Evolutionary conservation across 2,888 invertebrate genomes (phyloP), one percentile per base, ranked within the genome.

Genomic region (Tetranychus truncatus): DNA sequence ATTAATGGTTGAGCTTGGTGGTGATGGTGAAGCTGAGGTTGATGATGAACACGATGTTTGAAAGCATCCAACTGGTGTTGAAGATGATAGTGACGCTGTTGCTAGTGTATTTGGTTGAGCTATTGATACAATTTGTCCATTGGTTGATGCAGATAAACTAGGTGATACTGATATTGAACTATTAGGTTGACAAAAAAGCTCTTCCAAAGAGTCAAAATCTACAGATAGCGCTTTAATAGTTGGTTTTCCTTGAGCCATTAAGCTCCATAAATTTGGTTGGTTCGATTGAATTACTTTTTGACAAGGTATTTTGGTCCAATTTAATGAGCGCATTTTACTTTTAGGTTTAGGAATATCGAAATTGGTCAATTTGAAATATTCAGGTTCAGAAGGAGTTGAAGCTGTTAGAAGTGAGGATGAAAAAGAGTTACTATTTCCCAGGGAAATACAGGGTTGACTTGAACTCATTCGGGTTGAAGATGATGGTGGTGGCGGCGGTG

Each of bases 241-340:
- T 11, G 44, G 20, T 44, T 65, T 55, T 20, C 66, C n/a, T 34
- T 65, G n/a, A 8, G 65, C 72, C 69, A 73, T 66, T 45, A 69
- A 66, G 45, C 45, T 74, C 74, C 75, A 76, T 15, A 71, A 34
- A 77, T 77, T 83, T 82, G 45, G 79, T 78, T 78, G 81, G 81
- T 73, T 81, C 81, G 74, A 81, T 78, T 20, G 45, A 21, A 77
- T 82, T 67, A 90, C 89, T 85, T 91, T 92, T 81, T 89, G 89
- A 81, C 89, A 90, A 66, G 95, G 93, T 80, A 96, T 93, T 84
- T 95, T 96, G 82, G 92, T 92, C 96, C 96, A 97, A 82, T 96
- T 95, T 78, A 96, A 90, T 0, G 95, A 93, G 84, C 94, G 95
- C 94, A 96, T 95, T 84, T 95, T 95, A 45, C 91, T 88, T 83